Evolutionary conservation across 2,888 invertebrate genomes (phyloP).

Genomic region (Sphaerolaimus hirsutus): DNA sequence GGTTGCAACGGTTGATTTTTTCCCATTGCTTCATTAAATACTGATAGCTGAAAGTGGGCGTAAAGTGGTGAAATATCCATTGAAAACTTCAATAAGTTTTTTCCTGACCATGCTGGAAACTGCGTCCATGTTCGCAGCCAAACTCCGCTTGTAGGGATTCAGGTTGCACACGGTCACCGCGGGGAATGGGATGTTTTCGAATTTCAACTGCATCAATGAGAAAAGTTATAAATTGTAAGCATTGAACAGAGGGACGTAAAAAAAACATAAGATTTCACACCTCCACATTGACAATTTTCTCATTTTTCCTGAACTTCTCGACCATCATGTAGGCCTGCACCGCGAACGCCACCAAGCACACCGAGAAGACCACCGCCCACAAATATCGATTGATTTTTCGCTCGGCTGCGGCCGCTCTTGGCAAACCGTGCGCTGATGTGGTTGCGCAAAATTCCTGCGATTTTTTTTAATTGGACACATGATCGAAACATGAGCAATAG

Average conservation of each 20-base stretch:
- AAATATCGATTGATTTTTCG: conserved; percentile 11
- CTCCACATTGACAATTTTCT: conserved; percentile 23
- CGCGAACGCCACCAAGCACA: conserved; percentile 16
- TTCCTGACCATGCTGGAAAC: conserved; percentile 18
- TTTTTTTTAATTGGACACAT: no score
- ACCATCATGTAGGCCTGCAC: conserved; percentile 18
- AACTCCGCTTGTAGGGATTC: conserved; percentile 21
- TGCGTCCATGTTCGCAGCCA: conserved; percentile 13
- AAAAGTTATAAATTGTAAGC: no score
- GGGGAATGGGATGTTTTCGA: conserved; percentile 20
- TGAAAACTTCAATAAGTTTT: no score
- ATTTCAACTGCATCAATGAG: conserved; percentile 15
- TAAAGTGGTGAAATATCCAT: no score
- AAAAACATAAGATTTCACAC: not conserved
- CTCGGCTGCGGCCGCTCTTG: conserved; percentile 16
- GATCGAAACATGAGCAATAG: no score
- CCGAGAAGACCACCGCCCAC: conserved; percentile 17
- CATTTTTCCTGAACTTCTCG: conserved; percentile 17
- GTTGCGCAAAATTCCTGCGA: not conserved
- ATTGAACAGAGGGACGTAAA: not conserved
- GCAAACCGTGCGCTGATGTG: conserved; percentile 19
- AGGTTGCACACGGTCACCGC: conserved; percentile 21
- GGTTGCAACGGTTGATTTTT: no score
- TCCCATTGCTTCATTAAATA: no score
- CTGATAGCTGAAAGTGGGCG: no score